Evolutionary conservation across 2,888 invertebrate genomes (phyloP).

Genomic region (Arenicola marina): DNA sequence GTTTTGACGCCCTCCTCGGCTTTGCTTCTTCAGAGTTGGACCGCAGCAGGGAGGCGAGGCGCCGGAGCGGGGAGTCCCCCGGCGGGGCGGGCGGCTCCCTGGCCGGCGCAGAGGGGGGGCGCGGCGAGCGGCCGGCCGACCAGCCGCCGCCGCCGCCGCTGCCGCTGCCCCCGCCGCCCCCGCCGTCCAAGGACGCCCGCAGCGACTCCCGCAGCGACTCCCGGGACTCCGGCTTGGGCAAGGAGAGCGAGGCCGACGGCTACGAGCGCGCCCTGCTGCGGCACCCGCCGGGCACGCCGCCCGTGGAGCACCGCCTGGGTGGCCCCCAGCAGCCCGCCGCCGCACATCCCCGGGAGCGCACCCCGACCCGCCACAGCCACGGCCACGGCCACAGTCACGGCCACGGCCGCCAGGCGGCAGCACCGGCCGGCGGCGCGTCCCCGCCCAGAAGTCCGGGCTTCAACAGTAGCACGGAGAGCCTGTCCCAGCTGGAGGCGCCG

Average conservation of each 20-base stretch:
- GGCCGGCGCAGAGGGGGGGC: not conserved
- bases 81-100: slow-evolving; percentile 3
- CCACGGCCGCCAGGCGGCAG: not conserved
- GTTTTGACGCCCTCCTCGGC: slow-evolving; percentile 90
- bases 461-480: not conserved
- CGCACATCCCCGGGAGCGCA: not conserved
- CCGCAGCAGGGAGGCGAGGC: slow-evolving; percentile 34
- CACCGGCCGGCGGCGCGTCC: too few relatives aligned
- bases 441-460: not conserved
- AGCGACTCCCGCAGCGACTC: slow-evolving; percentile 23
- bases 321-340: not conserved
- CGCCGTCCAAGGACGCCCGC: slow-evolving; percentile 17
- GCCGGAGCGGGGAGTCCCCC: slow-evolving; percentile 16
- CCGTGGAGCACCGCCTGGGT: not conserved
- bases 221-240: slow-evolving; percentile 25
- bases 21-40: slow-evolving; percentile 91
- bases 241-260: slow-evolving; percentile 13
- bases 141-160: not conserved
- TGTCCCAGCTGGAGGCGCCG: not conserved
- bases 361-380: not conserved
- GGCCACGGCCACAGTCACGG: too few relatives aligned
- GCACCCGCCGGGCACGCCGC: not conserved
- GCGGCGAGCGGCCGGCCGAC: not conserved
- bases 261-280: not conserved
- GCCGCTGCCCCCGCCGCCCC: not conserved